These are phyloP conservation scores for Clamator glandarius DNA, from an alignment of 2,797 vertebrate genomes.

Conservation along the genomic window DNA sequence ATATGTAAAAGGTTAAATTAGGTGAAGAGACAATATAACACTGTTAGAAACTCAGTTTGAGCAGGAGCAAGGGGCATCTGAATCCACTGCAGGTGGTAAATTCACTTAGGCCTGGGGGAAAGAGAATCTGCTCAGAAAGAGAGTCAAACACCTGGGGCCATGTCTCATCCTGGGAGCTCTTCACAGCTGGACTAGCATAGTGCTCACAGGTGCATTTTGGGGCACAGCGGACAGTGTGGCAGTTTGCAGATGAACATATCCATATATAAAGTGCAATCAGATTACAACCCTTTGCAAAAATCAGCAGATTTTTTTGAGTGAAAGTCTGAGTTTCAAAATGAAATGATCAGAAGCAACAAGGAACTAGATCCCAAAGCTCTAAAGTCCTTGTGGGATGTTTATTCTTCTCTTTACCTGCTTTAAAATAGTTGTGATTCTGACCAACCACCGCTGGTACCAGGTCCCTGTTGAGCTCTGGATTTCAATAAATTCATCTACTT, in stretches of 20 bases:
- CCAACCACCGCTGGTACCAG: constrained; percentile 95
- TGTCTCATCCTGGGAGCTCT: background rate
- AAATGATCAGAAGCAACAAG: background rate
- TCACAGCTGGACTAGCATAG: background rate
- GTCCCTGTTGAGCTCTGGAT: constrained; percentile 97
- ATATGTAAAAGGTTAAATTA: background rate
- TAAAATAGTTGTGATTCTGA: constrained; percentile 88
- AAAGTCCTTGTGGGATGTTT: background rate
- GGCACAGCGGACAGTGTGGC: background rate
- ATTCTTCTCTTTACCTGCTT: constrained; percentile 85
- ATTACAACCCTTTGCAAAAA: background rate
- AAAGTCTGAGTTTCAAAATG: background rate
- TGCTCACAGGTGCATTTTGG: background rate
- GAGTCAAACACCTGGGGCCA: rapidly evolving
- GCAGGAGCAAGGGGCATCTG: background rate
- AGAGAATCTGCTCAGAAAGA: background rate
- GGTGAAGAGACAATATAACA: background rate
- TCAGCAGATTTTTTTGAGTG: background rate
- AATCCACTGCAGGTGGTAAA: background rate
- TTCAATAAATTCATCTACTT: constrained; percentile 98
- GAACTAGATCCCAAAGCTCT: background rate
- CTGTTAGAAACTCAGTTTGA: background rate
- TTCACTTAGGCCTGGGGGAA: background rate
- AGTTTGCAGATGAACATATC: background rate
- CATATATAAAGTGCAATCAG: background rate